Evolutionary conservation across 2,797 vertebrate species (phyloP), one percentile per base, ranked within the genome.

Genomic region (Florisuga fusca): DNA sequence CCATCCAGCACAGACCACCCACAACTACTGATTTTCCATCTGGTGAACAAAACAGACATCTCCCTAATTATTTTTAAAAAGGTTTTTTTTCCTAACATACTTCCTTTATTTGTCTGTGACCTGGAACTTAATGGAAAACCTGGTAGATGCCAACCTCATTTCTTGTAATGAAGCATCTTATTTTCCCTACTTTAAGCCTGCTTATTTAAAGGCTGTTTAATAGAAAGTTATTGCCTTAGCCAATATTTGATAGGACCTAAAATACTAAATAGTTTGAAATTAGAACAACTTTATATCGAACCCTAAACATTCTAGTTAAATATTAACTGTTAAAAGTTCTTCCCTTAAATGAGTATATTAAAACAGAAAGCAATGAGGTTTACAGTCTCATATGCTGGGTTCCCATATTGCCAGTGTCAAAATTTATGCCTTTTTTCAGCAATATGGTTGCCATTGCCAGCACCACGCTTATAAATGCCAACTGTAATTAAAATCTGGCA

Each of bases 41-140:
- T 98, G 98, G 97, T 98, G 98, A 98, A 98, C 97, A 98, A 98
- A 98, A 98, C 97, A 98, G 98, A 98, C 98, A 98, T 98, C 98
- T 98, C 97, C 97, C 97, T 98, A 98, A 98, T 98, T 98, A 98
- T 98, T 98, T 98, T 98, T 98, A 98, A 98, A 98, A 98, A 98
- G 97, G 97, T 73, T 97, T 97, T 97, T 97, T 97, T 95, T 92
- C 74, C 93, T 96, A 97, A 98, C 98, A 98, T 98, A 97, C 98
- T 98, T 98, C 97, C 97, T 98, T 98, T 98, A 98, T 98, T 98
- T 98, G 97, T 97, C 97, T 97, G 97, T 98, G 98, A 98, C 98
- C 98, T 98, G 97, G 97, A 98, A 98, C 97, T 98, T 98, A 98
- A 98, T 98, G 97, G 97, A 98, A 98, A 98, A 97, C 97, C 97